Evolutionary conservation across 2,888 invertebrate species (phyloP).

Genomic region (Apodemia zela): DNA sequence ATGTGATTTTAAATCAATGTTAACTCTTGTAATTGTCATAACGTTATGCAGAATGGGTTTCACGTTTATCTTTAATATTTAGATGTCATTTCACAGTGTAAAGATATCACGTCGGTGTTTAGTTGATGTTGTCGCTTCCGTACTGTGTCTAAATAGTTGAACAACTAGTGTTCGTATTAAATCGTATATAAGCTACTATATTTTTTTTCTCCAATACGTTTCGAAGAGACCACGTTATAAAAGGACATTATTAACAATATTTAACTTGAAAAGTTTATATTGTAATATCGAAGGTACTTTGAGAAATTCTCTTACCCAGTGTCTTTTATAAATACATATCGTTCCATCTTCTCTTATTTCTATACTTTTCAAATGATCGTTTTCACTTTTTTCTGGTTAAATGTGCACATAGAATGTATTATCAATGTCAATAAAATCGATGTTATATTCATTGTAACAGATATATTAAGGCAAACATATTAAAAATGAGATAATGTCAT

Average conservation of each 20-base stretch:
- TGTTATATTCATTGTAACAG: slow-evolving; percentile 17
- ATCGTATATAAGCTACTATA: slow-evolving; percentile 41
- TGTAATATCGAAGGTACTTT: background rate
- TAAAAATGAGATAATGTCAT: slow-evolving; percentile 39
- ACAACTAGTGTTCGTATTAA: slow-evolving; percentile 57
- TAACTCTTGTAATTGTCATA: slow-evolving; percentile 23
- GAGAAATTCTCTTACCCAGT: slow-evolving; percentile 44
- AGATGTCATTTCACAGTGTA: slow-evolving; percentile 47
- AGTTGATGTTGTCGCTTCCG: slow-evolving; percentile 75
- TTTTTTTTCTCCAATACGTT: slow-evolving; percentile 44
- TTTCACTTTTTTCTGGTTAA: background rate
- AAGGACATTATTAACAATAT: background rate
- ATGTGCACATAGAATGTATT: background rate
- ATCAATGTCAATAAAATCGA: background rate
- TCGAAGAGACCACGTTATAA: slow-evolving; percentile 44
- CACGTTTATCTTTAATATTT: slow-evolving; percentile 34
- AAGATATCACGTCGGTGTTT: slow-evolving; percentile 56
- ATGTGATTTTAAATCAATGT: slow-evolving; percentile 27
- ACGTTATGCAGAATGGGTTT: slow-evolving; percentile 20
- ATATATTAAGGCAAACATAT: slow-evolving; percentile 20
- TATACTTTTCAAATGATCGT: background rate
- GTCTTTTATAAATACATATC: slow-evolving; percentile 67
- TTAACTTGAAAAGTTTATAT: background rate
- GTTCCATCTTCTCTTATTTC: slow-evolving; percentile 58
- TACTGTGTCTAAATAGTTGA: slow-evolving; percentile 59